Percentiles rank a stretch among this genome's conserved stretches.
These are phyloP conservation scores for Anhinga rufa DNA, from an alignment of 2,113 vertebrate genomes.

Conservation along the genomic window DNA sequence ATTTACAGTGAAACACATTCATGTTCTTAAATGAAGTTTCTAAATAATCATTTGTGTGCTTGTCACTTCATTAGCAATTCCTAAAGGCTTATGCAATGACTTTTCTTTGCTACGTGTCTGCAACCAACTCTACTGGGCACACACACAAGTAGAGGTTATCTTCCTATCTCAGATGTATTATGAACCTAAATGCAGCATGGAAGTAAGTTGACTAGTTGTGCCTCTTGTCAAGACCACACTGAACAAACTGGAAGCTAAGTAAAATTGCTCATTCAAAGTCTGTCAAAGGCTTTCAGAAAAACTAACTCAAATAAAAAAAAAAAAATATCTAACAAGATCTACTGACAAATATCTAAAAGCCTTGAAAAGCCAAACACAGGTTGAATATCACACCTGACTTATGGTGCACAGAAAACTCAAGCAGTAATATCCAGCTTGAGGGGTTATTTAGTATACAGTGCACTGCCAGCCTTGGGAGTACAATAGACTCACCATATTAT, in stretches of 20 bases:
- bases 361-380: not conserved
- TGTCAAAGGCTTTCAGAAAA: not conserved
- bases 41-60: not conserved
- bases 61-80: not conserved
- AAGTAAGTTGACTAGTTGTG: not conserved
- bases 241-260: not conserved
- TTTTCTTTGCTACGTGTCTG: not conserved
- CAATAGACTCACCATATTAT: not conserved
- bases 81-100: not conserved
- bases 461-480: not conserved
- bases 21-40: not conserved
- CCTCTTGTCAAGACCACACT: not conserved
- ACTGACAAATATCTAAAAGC: not conserved
- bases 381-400: not conserved
- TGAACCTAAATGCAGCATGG: not conserved
- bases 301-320: not conserved
- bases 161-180: not conserved
- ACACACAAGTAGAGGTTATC: not conserved
- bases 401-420: not conserved
- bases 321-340: not conserved
- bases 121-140: not conserved
- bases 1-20: not conserved
- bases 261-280: not conserved
- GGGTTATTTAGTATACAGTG: not conserved
- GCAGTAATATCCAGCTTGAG: not conserved